Evolutionary conservation across 2,797 vertebrate species (phyloP).

Genomic region (Dendrocincla tyrannina): DNA sequence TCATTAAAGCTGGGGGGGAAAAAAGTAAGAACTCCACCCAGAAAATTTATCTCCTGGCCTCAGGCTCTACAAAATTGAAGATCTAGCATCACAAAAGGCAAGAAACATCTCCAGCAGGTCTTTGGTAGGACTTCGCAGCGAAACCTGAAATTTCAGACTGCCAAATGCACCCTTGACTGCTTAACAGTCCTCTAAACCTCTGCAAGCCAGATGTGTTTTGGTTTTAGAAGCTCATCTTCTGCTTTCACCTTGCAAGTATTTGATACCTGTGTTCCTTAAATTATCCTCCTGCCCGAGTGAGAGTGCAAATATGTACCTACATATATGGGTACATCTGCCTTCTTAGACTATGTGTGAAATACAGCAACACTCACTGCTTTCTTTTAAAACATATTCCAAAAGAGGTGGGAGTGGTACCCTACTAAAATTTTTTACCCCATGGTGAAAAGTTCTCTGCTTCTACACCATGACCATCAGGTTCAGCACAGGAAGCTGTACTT

Average conservation of each 20-base stretch:
- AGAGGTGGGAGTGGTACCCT: neutral
- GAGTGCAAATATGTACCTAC: neutral
- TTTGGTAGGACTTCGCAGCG: neutral
- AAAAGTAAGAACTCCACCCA: neutral
- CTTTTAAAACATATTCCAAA: neutral
- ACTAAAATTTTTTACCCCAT: neutral
- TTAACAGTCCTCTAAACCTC: neutral
- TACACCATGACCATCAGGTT: neutral
- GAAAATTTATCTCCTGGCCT: neutral
- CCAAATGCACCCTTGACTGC: neutral
- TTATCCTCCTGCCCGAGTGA: neutral
- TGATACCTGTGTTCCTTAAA: neutral
- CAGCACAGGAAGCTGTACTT: neutral
- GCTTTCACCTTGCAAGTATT: neutral
- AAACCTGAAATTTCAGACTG: neutral
- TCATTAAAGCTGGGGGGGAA: neutral
- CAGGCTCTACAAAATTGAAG: neutral
- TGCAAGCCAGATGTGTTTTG: neutral
- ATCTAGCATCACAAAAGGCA: neutral
- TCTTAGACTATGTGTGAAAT: neutral
- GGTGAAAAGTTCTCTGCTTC: neutral
- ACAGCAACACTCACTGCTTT: neutral
- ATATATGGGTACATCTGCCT: no score
- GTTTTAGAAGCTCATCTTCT: neutral
- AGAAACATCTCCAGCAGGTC: neutral